Evolutionary conservation across 1,140 invertebrate genomes (phyloP).

Genomic region (Magallana ariakensis): DNA sequence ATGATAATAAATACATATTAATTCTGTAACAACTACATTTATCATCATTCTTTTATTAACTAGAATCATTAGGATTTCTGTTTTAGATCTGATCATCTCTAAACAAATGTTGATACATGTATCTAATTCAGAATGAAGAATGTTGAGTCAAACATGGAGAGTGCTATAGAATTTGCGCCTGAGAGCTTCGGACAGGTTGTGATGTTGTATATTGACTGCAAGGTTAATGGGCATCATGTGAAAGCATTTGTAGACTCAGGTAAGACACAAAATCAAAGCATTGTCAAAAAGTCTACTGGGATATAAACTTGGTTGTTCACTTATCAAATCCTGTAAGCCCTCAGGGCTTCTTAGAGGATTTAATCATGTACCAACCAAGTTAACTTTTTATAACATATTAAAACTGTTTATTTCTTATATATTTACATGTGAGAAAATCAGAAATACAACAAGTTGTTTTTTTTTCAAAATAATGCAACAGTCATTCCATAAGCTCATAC

Average conservation of each 20-base stretch:
- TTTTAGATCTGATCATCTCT: too few relatives aligned
- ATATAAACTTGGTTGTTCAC: too few relatives aligned
- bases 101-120: neutral
- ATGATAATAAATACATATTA: neutral
- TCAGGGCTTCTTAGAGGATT: too few relatives aligned
- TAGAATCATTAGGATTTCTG: neutral
- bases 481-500: too few relatives aligned
- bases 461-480: too few relatives aligned
- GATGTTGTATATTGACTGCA: conserved; percentile 93
- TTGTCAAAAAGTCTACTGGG: too few relatives aligned
- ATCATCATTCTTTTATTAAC: neutral
- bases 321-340: too few relatives aligned
- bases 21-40: neutral
- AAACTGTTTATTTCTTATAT: too few relatives aligned
- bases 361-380: too few relatives aligned
- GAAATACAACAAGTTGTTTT: too few relatives aligned
- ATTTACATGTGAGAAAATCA: too few relatives aligned
- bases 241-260: conserved; percentile 99
- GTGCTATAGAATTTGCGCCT: conserved; percentile 98
- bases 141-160: conserved; percentile 99
- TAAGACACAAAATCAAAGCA: conserved; percentile 68
- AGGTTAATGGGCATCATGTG: conserved; percentile 94
- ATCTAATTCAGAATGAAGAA: conserved; percentile 89
- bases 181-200: conserved; percentile 98
- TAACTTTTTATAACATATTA: too few relatives aligned